phyloP scores from a whole-genome alignment of 2,113 vertebrate genomes.

The rat (Rattus norvegicus) region DNA sequence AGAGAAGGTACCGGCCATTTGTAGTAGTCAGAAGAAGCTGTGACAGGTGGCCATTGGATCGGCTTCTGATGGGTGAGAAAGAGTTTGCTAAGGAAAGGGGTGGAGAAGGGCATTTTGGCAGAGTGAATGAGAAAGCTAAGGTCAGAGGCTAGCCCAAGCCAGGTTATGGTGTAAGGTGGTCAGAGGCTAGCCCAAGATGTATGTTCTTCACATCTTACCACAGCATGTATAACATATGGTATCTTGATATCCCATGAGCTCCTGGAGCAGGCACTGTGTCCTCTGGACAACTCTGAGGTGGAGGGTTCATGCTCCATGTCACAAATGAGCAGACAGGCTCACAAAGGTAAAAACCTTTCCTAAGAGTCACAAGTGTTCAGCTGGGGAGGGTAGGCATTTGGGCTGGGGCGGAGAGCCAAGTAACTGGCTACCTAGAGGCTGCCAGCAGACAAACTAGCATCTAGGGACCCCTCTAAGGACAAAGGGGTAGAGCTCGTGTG shows the following conservation, averaged over 20 bases:
- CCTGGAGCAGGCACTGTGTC: not conserved
- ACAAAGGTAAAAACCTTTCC: not conserved
- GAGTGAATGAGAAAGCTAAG: not conserved
- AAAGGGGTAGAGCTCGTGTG: not conserved
- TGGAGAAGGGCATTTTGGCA: not conserved
- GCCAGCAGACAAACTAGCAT: not conserved
- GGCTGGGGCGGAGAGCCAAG: not conserved
- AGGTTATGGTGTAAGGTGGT: not conserved
- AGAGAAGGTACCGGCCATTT: not conserved
- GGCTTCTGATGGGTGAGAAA: not conserved
- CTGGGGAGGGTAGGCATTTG: fast-evolving
- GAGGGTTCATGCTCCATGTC: not conserved
- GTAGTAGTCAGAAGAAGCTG: not conserved
- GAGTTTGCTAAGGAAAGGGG: constrained; percentile 16
- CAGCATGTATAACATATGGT: not conserved
- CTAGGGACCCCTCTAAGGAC: not conserved
- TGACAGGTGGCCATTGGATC: not conserved
- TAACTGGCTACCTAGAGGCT: not conserved
- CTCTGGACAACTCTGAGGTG: not conserved
- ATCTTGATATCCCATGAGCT: not conserved
- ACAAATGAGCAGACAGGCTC: not conserved
- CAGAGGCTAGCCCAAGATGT: not conserved
- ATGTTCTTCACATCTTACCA: not conserved
- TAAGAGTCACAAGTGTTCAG: not conserved
- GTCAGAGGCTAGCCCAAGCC: not conserved